Evolutionary conservation across 2,113 vertebrate genomes (phyloP).

Genomic region (Saiga tatarica): DNA sequence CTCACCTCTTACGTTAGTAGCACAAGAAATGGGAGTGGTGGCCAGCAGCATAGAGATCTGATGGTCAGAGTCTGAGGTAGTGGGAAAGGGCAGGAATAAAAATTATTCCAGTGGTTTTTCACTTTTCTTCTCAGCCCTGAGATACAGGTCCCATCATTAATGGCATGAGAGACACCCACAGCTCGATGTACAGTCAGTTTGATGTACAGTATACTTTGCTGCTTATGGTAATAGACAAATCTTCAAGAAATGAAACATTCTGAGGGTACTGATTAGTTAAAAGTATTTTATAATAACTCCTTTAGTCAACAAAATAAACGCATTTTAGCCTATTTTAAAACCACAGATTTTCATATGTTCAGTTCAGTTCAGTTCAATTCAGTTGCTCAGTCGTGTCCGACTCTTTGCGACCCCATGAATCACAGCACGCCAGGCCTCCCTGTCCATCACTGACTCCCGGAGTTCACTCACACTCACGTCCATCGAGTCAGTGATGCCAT

Average conservation of each 20-base stretch:
- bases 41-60: too few species aligned
- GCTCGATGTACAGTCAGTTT: background rate
- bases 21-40: background rate
- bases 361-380: too few species aligned
- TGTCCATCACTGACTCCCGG: too few species aligned
- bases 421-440: too few species aligned
- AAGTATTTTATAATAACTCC: background rate
- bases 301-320: background rate
- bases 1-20: background rate
- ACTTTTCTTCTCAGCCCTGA: background rate
- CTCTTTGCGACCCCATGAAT: too few species aligned
- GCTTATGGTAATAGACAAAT: background rate
- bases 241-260: background rate
- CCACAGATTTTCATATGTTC: background rate
- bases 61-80: background rate
- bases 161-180: background rate
- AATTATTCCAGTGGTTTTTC: background rate
- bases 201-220: background rate
- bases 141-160: background rate
- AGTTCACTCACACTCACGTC: too few species aligned
- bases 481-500: too few species aligned
- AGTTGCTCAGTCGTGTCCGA: accelerated
- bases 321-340: background rate
- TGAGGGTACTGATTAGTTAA: background rate
- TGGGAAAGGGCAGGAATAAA: background rate